Base-by-base conservation (phyloP, 2,797 vertebrate genomes). In the Peromyscus eremicus region DNA sequence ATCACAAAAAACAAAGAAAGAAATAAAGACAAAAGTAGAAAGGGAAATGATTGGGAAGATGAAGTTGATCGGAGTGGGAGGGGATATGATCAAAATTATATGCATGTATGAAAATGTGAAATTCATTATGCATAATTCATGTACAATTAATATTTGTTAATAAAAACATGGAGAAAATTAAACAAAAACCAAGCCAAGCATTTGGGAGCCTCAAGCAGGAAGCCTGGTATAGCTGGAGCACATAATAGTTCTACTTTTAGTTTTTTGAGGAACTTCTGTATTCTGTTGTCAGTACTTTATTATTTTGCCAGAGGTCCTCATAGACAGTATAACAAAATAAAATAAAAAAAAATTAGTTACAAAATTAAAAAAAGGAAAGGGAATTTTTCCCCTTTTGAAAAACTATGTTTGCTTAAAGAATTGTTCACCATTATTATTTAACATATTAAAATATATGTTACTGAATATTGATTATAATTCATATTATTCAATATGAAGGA, bases 251-350 rank as follows among this genome's bases (percentile, higher is more conserved):
- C 5, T 52, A 70, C 19, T 85, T 29, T 32, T 49, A 76, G 43
- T 46, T 76, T 79, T 79, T 79, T 79, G 32, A 55, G 17, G 49
- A 55, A 66, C 17, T 46, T 85, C 40, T 43, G 29, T 85, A 32
- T 34, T 34, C 40, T 13, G 0, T 79, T 60, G 34, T 71, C 14
- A 79, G 52, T 60, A 79, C 32, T 76, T 87, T n/a, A 40, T 86
- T 92, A 49, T 92, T 89, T 55, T 83, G 19, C 0, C 12, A 21
- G 49, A 83, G 37, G 34, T 84, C 34, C 21, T 90, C 14, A 66
- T 93, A 80, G 43, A 14, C 43, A 93, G 10, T 27, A 17, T 11
- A 89, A 73, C 55, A 92, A 73, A 92, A 81, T 80, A 80, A 85
- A 92, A 81, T 80, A 25, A 52, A 70, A 37, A 37, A 16, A 85